phyloP scores from a whole-genome alignment of 1,140 invertebrate species.

The Musca vetustissima region DNA sequence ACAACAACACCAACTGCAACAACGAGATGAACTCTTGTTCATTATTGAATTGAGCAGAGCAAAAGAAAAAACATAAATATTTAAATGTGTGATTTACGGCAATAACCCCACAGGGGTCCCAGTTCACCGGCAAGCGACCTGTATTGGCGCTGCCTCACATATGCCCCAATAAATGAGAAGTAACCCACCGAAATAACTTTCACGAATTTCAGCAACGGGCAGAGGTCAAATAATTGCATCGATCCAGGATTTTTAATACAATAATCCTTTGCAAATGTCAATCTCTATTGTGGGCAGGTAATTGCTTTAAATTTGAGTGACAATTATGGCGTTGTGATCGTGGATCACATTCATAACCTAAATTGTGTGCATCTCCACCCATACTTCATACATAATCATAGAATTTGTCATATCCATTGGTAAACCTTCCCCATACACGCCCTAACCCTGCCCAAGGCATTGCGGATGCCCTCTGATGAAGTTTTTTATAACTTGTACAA shows the following conservation, averaged over 20 bases:
- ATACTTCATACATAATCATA: neutral
- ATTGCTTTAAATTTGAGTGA: too few species aligned
- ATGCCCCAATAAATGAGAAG: too few species aligned
- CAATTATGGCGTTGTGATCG: too few species aligned
- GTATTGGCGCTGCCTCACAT: neutral
- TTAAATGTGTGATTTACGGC: conserved; percentile 57
- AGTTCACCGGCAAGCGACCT: conserved; percentile 18
- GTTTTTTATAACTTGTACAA: conserved; percentile 17
- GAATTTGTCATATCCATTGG: neutral
- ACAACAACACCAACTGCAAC: too few species aligned
- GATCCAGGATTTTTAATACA: too few species aligned
- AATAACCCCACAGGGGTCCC: conserved; percentile 52
- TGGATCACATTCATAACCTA: neutral
- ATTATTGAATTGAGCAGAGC: conserved; percentile 47
- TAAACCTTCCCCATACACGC: neutral
- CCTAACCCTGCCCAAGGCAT: neutral
- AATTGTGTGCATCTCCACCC: neutral
- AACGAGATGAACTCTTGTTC: conserved; percentile 11
- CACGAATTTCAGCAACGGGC: too few species aligned
- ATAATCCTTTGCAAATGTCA: too few species aligned
- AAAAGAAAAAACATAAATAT: conserved; percentile 57
- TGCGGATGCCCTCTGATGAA: conserved; percentile 14
- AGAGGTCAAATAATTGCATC: too few species aligned
- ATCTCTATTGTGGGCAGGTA: too few species aligned
- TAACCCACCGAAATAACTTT: too few species aligned